Base-by-base conservation (phyloP, 2,113 vertebrate species). In the Ardeotis arabs region DNA sequence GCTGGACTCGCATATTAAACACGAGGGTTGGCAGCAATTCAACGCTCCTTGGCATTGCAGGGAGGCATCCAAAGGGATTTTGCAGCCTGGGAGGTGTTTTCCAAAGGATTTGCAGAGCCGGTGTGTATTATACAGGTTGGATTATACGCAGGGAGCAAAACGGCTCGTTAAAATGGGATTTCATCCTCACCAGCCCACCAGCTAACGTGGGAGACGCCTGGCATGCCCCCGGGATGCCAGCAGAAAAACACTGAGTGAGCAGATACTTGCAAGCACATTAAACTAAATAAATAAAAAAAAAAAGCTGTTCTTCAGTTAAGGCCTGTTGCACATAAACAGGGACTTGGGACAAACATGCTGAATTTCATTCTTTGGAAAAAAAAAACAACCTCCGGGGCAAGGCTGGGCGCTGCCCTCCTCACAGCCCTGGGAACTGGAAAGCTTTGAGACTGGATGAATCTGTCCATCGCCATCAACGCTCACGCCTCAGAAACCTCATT, bases 31-130 rank as follows among this genome's bases (percentile, higher is more conserved):
- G 20, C 20, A 3, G 35, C 8, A 14, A 31, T 5, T 64, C 45
- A 1, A 0, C 0, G 19, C 29, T 59, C 41, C 75, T 67, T 9
- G 59, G 52, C 5, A 0, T 3, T 16, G 33, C 1, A 0, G 31
- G 72, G 52, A 56, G 37, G 59, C 13, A 15, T 3, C 66, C 1
- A 0, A 13, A 39, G 37, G 52, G n/a, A 14, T 35, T 62, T n/a
- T 69, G 62, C 29, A 11, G 74, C 37, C 22, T 4, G 58, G 49
- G 66, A 37, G 47, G 28, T 5, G 35, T 56, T 91, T 89, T 24
- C 49, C 84, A 8, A n/a, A 64, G 82, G 59, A 22, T 87, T 80
- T 29, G 73, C 25, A 16, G 60, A 8, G 3, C 66, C 12, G 15
- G 19, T 2, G n/a, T 20, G 35, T 15, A 3, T 68, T 3, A 1